Conservation (phyloP, 1,140 invertebrate genomes). For the Neomicropteryx cornuta region DNA sequence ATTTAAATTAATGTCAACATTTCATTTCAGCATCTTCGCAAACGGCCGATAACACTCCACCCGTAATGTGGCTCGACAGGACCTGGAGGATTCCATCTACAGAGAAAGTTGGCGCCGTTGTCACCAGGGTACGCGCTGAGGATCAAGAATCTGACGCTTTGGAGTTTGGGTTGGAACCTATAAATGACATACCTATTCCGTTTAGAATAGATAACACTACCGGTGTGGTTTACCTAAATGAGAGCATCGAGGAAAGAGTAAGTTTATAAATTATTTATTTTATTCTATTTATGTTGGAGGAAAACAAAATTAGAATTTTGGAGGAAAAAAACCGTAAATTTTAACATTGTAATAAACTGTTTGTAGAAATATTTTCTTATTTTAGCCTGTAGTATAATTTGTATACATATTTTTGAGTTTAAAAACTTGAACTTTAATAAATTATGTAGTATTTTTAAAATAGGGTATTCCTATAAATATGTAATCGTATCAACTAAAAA, state of each 20-base stretch:
- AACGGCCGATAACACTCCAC: constrained; percentile 13
- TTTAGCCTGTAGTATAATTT: neutral
- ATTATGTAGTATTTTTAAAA: too few species aligned
- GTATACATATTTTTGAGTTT: neutral
- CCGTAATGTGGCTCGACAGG: constrained; percentile 34
- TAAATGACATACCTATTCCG: constrained; percentile 29
- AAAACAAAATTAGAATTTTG: too few species aligned
- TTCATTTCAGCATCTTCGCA: constrained; percentile 12
- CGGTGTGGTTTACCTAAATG: constrained; percentile 57
- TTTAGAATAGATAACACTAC: constrained; percentile 58
- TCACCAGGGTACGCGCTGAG: constrained; percentile 44
- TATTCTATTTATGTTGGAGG: too few species aligned
- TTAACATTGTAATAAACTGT: neutral
- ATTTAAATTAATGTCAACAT: too few species aligned
- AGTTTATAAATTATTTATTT: too few species aligned
- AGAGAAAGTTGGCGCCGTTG: constrained; percentile 49
- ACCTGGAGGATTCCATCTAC: constrained; percentile 55
- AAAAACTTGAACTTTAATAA: too few species aligned
- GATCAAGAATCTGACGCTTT: constrained; percentile 51
- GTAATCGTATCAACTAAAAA: too few species aligned
- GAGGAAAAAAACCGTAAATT: neutral
- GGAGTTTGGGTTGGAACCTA: constrained; percentile 49
- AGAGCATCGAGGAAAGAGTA: constrained; percentile 54
- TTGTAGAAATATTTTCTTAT: constrained; percentile 1
- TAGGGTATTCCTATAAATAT: too few species aligned